Evolutionary conservation across 1,140 invertebrate species (phyloP).

Genomic region (Drosophila pseudoobscura): DNA sequence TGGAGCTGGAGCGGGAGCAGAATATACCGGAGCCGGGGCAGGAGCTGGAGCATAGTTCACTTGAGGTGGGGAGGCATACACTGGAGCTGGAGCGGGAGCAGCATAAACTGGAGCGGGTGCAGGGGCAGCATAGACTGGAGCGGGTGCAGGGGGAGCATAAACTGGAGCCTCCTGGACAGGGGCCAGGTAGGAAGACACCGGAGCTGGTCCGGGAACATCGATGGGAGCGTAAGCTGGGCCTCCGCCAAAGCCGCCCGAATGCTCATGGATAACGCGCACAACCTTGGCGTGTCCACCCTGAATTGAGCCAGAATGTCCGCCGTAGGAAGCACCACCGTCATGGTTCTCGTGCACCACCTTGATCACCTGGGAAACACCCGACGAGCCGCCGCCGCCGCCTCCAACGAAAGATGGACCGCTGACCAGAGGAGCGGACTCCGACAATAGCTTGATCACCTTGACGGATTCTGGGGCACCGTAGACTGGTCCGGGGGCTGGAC

Average conservation of each 20-base stretch:
- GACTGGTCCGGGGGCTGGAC: constrained; percentile 12
- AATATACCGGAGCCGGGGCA: constrained; percentile 21
- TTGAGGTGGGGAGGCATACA: constrained; percentile 3
- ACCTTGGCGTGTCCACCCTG: constrained; percentile 59
- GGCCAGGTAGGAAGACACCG: neutral
- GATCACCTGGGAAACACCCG: constrained; percentile 54
- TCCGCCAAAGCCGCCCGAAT: constrained; percentile 21
- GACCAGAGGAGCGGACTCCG: constrained; percentile 43
- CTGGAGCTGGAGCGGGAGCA: constrained; percentile 29
- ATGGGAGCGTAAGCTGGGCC: constrained; percentile 44
- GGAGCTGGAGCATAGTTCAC: constrained; percentile 16
- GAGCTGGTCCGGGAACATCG: constrained; percentile 30
- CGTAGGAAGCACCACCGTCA: constrained; percentile 25
- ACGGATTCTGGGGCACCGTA: constrained; percentile 34
- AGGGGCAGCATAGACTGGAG: constrained; percentile 26
- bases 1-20: constrained; percentile 24
- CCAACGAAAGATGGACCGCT: constrained; percentile 19
- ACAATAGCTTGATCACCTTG: constrained; percentile 69
- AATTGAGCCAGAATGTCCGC: constrained; percentile 16
- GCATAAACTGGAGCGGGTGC: constrained; percentile 24
- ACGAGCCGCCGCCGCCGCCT: constrained; percentile 6
- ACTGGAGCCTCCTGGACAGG: constrained; percentile 17
- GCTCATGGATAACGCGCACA: constrained; percentile 75
- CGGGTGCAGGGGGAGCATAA: constrained; percentile 31
- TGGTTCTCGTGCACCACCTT: constrained; percentile 60